Percentiles rank a stretch among this genome's conserved stretches.
Conservation (phyloP, 2,797 vertebrate genomes). For the Artibeus lituratus region DNA sequence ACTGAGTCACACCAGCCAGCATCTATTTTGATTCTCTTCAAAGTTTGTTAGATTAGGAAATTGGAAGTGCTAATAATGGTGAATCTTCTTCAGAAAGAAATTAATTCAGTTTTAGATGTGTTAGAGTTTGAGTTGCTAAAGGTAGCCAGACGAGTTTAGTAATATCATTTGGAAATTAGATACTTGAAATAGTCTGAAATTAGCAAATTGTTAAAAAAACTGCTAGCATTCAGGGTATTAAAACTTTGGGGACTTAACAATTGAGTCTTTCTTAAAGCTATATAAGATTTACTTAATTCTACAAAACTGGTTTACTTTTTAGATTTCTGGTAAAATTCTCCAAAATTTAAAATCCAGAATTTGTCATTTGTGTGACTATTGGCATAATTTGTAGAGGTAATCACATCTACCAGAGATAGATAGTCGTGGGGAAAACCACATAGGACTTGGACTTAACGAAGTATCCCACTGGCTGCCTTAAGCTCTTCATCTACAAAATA, state of each 20-base stretch:
- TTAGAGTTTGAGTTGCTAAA: not conserved
- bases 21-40: not conserved
- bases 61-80: not conserved
- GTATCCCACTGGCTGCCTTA: not conserved
- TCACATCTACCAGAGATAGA: not conserved
- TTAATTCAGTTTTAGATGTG: conserved; percentile 3
- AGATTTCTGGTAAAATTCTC: conserved; percentile 34
- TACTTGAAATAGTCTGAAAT: conserved; percentile 15
- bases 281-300: not conserved
- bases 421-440: not conserved
- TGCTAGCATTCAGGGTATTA: not conserved
- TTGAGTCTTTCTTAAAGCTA: not conserved
- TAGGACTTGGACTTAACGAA: not conserved
- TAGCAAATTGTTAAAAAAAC: not conserved
- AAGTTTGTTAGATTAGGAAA: not conserved
- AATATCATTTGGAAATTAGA: not conserved
- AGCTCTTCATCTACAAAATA: conserved; percentile 10
- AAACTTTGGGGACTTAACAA: not conserved
- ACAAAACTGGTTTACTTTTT: not conserved
- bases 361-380: not conserved
- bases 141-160: not conserved
- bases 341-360: conserved; percentile 15
- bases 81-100: conserved; percentile 13
- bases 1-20: too few species aligned
- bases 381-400: not conserved